Evolutionary conservation across 2,797 vertebrate genomes (phyloP).

Genomic region (Anas bernieri): DNA sequence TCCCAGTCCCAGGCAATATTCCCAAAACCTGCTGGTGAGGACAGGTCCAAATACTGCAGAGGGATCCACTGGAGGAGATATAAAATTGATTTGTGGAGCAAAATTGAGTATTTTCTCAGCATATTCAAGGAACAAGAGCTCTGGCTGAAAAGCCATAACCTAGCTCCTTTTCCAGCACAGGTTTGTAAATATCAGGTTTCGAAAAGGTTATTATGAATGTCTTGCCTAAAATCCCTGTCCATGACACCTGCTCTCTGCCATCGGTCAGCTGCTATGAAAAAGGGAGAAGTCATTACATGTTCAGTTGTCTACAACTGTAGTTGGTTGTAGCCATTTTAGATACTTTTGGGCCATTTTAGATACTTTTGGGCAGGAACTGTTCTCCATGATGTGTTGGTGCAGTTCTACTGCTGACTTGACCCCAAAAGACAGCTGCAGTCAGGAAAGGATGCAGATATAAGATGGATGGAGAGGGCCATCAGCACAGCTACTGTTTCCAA

Average conservation of each 20-base stretch:
- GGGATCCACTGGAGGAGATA: background rate
- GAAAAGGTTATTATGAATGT: background rate
- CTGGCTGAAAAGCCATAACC: background rate
- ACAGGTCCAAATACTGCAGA: background rate
- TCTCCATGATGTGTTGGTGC: background rate
- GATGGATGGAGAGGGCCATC: background rate
- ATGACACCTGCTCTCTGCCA: background rate
- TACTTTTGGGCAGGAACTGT: background rate
- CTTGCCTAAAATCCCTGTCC: background rate
- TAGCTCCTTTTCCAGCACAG: background rate
- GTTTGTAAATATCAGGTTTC: background rate
- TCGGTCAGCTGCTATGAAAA: background rate
- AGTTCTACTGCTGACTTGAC: background rate
- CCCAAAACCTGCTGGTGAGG: background rate
- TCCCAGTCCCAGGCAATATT: background rate
- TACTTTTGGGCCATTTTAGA: background rate
- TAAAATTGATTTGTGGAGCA: background rate
- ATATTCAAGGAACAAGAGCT: background rate
- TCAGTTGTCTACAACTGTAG: background rate
- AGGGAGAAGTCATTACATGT: rapidly evolving
- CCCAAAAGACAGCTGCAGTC: background rate
- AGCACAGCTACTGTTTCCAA: background rate
- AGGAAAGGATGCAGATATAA: background rate
- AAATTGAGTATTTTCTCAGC: background rate
- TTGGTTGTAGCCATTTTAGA: background rate